These are phyloP conservation scores for Didymodactylos carnosus DNA, from an alignment of 2,888 invertebrate species.

Conservation along the genomic window DNA sequence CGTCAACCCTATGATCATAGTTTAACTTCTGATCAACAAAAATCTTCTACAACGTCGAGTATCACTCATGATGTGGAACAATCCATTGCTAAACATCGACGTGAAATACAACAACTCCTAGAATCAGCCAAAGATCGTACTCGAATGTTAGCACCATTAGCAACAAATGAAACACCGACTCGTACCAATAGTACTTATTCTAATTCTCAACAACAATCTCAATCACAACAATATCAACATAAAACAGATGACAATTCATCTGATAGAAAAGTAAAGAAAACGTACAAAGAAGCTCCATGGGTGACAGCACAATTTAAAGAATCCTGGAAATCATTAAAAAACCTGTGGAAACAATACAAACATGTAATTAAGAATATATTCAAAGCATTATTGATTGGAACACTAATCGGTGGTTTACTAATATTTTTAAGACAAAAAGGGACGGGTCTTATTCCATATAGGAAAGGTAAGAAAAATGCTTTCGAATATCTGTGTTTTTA, in stretches of 20 bases:
- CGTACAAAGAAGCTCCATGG: neutral
- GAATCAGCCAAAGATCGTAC: neutral
- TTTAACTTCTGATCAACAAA: neutral
- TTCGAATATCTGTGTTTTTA: neutral
- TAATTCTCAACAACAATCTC: neutral
- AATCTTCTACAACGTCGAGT: neutral
- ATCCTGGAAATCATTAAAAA: neutral
- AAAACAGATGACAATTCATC: neutral
- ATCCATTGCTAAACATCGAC: neutral
- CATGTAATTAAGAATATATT: neutral
- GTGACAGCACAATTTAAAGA: neutral
- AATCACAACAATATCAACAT: too few relatives aligned
- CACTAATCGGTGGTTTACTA: neutral
- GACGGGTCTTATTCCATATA: neutral
- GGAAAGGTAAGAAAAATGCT: too few relatives aligned
- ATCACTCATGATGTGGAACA: neutral
- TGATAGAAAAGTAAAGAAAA: neutral
- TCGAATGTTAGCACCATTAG: neutral
- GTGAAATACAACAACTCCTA: neutral
- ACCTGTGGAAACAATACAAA: neutral
- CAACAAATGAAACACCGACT: neutral
- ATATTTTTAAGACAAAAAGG: neutral
- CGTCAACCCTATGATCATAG: neutral
- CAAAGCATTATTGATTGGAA: neutral
- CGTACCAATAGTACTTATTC: neutral